Conservation (phyloP, 2,797 vertebrate species). For the Eutrigla gurnardus region DNA sequence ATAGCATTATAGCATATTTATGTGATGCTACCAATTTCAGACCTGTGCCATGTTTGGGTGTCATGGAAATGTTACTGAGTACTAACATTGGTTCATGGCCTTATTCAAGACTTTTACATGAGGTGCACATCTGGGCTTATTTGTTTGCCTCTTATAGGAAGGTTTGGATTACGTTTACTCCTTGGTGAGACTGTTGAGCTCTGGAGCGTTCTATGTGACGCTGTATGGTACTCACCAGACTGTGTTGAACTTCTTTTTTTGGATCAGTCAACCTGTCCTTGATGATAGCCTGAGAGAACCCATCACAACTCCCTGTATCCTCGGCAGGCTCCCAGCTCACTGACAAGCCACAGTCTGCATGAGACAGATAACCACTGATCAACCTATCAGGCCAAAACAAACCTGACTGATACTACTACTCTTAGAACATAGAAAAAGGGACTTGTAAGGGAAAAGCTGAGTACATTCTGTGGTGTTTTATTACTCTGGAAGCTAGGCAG, state of each 20-base stretch:
- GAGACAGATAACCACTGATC: conserved; percentile 21
- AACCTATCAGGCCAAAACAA: not conserved
- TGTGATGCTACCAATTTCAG: not conserved
- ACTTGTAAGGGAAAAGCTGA: not conserved
- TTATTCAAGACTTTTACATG: conserved; percentile 4
- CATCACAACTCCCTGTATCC: conserved; percentile 24
- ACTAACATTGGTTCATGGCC: not conserved
- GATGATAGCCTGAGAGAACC: conserved; percentile 34
- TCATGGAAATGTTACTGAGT: not conserved
- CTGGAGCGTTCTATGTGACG: not conserved
- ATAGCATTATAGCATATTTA: not conserved
- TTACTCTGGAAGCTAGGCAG: conserved; percentile 7
- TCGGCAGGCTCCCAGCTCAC: conserved; percentile 57
- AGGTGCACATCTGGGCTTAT: not conserved
- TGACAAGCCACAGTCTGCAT: conserved; percentile 71
- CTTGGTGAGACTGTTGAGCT: not conserved
- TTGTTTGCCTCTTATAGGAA: not conserved
- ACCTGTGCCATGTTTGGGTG: not conserved
- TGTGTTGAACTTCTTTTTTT: conserved; percentile 38
- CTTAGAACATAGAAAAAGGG: not conserved
- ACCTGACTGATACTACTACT: not conserved
- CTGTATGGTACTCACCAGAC: conserved; percentile 41
- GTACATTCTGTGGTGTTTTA: not conserved
- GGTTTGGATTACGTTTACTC: not conserved
- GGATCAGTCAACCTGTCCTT: conserved; percentile 45